phyloP scores from a whole-genome alignment of 2,797 vertebrate genomes.

The Coendou prehensilis region DNA sequence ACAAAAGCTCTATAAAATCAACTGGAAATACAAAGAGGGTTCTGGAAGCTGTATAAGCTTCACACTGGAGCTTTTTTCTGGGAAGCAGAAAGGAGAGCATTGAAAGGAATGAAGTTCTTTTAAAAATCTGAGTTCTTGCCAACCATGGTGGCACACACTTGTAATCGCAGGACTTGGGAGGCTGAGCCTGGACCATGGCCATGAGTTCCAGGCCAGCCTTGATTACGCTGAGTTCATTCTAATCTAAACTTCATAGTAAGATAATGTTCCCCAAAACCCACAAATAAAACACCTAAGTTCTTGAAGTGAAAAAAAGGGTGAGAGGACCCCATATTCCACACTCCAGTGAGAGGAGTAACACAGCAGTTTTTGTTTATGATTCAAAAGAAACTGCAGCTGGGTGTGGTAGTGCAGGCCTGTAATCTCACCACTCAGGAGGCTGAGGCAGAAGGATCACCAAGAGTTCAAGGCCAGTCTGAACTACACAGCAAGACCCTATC shows the following conservation, averaged over 20 bases:
- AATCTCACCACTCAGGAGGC: neutral
- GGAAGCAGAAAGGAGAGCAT: neutral
- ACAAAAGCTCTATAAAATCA: neutral
- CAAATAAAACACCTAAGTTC: neutral
- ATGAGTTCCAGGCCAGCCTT: neutral
- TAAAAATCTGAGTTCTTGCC: neutral
- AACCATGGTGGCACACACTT: neutral
- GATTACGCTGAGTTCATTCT: neutral
- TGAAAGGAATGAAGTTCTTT: constrained; percentile 53
- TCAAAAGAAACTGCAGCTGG: neutral
- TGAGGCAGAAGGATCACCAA: neutral
- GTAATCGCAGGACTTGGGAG: neutral
- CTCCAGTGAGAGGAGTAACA: neutral
- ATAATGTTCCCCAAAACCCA: neutral
- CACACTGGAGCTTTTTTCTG: neutral
- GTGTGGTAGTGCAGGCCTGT: neutral
- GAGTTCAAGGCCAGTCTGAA: neutral
- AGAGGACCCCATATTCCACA: neutral
- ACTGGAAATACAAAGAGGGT: neutral
- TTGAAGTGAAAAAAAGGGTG: neutral
- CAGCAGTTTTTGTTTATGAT: neutral
- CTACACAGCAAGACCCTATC: neutral
- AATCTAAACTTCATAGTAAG: neutral
- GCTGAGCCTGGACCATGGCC: neutral
- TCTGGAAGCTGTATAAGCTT: neutral